Percentiles rank a stretch among this genome's conserved stretches.
Conservation (phyloP, 2,888 invertebrate genomes). For the Julus scanicus region DNA sequence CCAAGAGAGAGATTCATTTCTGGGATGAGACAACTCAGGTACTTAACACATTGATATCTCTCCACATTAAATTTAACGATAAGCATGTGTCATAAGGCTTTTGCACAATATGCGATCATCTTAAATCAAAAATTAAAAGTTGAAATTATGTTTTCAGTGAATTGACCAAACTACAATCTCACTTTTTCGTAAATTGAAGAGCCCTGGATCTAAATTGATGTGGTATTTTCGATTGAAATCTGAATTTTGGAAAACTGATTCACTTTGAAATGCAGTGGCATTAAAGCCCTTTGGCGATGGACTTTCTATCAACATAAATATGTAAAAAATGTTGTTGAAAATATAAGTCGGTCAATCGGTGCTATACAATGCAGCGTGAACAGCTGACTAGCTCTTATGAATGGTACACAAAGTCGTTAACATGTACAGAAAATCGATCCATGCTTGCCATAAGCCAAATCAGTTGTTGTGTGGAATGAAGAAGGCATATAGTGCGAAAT, state of each 20-base stretch:
- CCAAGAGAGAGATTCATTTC: neutral
- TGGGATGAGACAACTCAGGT: neutral
- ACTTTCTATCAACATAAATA: neutral
- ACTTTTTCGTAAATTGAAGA: too few relatives aligned
- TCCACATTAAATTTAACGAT: neutral
- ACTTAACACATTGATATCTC: neutral
- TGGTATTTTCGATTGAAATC: neutral
- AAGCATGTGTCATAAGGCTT: neutral
- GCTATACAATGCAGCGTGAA: neutral
- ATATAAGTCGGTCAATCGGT: neutral
- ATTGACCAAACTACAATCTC: too few relatives aligned
- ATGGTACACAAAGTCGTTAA: slow-evolving; percentile 11
- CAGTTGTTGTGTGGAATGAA: neutral
- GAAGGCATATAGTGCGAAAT: neutral
- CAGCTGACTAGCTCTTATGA: slow-evolving; percentile 31
- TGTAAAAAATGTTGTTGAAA: neutral
- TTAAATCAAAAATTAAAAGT: neutral
- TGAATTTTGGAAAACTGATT: neutral
- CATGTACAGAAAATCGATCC: slow-evolving; percentile 35
- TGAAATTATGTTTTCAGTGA: too few relatives aligned
- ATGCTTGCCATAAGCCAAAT: neutral
- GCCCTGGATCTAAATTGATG: neutral
- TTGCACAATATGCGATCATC: too few relatives aligned
- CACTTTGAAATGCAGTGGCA: neutral
- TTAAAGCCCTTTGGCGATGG: neutral